phyloP scores from a whole-genome alignment of 1,140 invertebrate species.

The Teleogryllus occipitalis region DNA sequence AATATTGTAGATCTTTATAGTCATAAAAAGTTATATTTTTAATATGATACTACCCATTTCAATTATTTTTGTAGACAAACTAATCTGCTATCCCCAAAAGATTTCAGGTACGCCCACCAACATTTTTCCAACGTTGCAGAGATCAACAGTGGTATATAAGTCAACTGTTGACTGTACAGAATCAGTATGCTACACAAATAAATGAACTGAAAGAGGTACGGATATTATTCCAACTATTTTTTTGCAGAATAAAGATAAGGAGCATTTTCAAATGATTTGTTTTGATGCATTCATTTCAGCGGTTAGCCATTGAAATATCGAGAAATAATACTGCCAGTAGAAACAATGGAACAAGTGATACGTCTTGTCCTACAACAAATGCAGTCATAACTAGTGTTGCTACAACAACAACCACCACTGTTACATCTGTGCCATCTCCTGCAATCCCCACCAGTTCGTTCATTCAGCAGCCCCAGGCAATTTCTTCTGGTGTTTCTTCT shows the following conservation, averaged over 20 bases:
- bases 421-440: not conserved
- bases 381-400: not conserved
- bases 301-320: slow-evolving; percentile 61
- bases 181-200: slow-evolving; percentile 70
- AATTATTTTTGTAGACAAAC: too few relatives aligned
- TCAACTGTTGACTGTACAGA: slow-evolving; percentile 71
- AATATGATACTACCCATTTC: too few relatives aligned
- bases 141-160: slow-evolving; percentile 92
- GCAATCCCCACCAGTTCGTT: not conserved
- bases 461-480: not conserved
- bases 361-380: not conserved
- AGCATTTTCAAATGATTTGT: slow-evolving; percentile 13
- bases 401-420: not conserved
- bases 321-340: slow-evolving; percentile 38
- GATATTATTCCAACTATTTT: slow-evolving; percentile 19
- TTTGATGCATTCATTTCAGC: slow-evolving; percentile 39
- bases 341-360: not conserved
- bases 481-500: not conserved
- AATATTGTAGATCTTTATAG: too few relatives aligned
- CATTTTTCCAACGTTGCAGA: slow-evolving; percentile 85
- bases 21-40: too few relatives aligned
- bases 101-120: slow-evolving; percentile 87
- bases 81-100: slow-evolving; percentile 34
- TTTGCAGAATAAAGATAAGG: slow-evolving; percentile 16
- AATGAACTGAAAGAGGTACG: slow-evolving; percentile 77